Evolutionary conservation across 2,113 vertebrate species (phyloP).

Genomic region (Tretioscincus oriximinensis): DNA sequence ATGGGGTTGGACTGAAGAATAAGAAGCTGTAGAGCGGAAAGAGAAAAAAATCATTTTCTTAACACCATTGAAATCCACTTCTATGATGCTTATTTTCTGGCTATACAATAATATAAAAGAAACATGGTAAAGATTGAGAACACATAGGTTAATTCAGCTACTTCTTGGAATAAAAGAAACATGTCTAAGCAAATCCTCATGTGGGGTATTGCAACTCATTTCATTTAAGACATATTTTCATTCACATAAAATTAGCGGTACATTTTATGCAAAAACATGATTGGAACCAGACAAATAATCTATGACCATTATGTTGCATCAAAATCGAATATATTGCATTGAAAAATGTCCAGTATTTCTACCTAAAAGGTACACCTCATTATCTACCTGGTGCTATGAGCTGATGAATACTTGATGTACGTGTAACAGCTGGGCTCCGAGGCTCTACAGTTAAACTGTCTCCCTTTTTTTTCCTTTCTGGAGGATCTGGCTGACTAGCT

Average conservation of each 20-base stretch:
- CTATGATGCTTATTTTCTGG: conserved; percentile 13
- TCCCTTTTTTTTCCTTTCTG: conserved; percentile 77
- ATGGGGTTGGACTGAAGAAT: conserved; percentile 83
- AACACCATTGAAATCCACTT: neutral
- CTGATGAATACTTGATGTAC: conserved; percentile 80
- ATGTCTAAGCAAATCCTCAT: too few relatives aligned
- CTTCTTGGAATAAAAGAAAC: too few relatives aligned
- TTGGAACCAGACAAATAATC: neutral
- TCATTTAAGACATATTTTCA: neutral
- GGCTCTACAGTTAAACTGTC: conserved; percentile 76
- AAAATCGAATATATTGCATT: neutral
- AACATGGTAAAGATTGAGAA: too few relatives aligned
- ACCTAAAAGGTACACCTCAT: neutral
- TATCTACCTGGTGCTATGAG: conserved; percentile 80
- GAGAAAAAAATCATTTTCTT: conserved; percentile 9
- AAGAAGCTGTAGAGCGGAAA: conserved; percentile 72
- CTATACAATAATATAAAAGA: too few relatives aligned
- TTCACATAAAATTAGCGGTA: neutral
- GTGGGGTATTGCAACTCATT: too few relatives aligned
- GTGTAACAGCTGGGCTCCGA: conserved; percentile 71
- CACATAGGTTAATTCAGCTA: too few relatives aligned
- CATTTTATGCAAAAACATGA: neutral
- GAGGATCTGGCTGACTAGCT: conserved; percentile 77
- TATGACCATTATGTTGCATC: neutral
- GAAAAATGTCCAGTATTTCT: neutral